Evolutionary conservation across 2,113 vertebrate genomes (phyloP).

Genomic region (Thymallus thymallus): DNA sequence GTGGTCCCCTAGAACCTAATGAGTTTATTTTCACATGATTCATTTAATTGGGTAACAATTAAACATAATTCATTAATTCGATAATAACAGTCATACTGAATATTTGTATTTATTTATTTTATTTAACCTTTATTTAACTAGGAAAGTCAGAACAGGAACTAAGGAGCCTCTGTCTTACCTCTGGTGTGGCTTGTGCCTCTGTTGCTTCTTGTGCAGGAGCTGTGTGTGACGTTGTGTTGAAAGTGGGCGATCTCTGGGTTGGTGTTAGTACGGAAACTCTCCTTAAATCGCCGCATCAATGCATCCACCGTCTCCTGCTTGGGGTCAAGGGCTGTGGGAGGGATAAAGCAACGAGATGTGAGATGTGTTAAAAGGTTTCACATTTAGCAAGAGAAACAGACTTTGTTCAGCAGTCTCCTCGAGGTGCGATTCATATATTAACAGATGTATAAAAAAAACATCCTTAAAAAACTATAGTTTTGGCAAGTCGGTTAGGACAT

Average conservation of each 20-base stretch:
- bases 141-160: neutral
- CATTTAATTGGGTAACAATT: no score
- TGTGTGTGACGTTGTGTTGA: constrained; percentile 80
- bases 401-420: no score
- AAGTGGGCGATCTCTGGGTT: constrained; percentile 89
- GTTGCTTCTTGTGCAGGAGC: constrained; percentile 80
- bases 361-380: constrained; percentile 17
- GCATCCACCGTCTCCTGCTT: constrained; percentile 90
- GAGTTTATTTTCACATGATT: no score
- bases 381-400: neutral
- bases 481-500: no score
- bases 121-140: neutral
- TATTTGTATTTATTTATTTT: neutral
- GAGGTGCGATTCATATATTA: no score
- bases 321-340: constrained; percentile 76
- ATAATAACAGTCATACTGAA: no score
- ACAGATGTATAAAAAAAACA: no score
- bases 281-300: constrained; percentile 97
- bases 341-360: constrained; percentile 42
- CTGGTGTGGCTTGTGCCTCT: constrained; percentile 82
- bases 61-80: no score
- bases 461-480: no score
- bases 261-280: constrained; percentile 91
- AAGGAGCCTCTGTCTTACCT: constrained; percentile 72
- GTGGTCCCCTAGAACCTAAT: no score